These are phyloP conservation scores for Drosophila mulleri DNA, from an alignment of 2,888 invertebrate species.

Conservation along the genomic window DNA sequence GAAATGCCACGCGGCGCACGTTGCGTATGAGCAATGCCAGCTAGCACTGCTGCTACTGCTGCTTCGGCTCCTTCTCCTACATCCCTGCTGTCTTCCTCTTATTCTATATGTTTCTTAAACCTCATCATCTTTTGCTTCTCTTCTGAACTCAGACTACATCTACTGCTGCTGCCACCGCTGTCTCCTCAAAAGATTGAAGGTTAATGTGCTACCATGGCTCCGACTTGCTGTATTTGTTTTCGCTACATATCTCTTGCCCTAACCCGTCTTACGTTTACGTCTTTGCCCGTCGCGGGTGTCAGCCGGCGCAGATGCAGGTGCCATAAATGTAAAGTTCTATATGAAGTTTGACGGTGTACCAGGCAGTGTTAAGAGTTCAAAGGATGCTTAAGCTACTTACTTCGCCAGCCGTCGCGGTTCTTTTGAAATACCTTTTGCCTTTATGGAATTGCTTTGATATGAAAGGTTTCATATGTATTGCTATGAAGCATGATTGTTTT, in stretches of 20 bases:
- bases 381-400: slow-evolving; percentile 54
- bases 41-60: slow-evolving; percentile 7
- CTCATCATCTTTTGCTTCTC: slow-evolving; percentile 34
- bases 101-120: slow-evolving; percentile 27
- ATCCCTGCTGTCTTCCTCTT: slow-evolving; percentile 12
- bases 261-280: not conserved
- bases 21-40: slow-evolving; percentile 69
- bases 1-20: slow-evolving; percentile 44
- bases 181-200: slow-evolving; percentile 75
- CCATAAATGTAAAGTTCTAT: slow-evolving; percentile 66
- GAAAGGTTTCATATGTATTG: not conserved
- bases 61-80: not conserved
- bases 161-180: slow-evolving; percentile 20
- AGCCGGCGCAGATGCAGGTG: slow-evolving; percentile 74
- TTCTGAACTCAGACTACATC: slow-evolving; percentile 57
- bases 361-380: slow-evolving; percentile 42
- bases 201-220: slow-evolving; percentile 52
- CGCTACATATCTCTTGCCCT: slow-evolving; percentile 3
- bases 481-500: not conserved
- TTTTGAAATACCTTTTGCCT: slow-evolving; percentile 3
- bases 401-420: not conserved
- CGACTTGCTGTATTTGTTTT: slow-evolving; percentile 34
- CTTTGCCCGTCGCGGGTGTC: not conserved
- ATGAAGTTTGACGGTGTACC: slow-evolving; percentile 16
- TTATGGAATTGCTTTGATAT: slow-evolving; percentile 19